Evolutionary conservation across 2,113 vertebrate species (phyloP), one percentile per base, ranked within the genome.

Genomic region (Polyodon spathula): DNA sequence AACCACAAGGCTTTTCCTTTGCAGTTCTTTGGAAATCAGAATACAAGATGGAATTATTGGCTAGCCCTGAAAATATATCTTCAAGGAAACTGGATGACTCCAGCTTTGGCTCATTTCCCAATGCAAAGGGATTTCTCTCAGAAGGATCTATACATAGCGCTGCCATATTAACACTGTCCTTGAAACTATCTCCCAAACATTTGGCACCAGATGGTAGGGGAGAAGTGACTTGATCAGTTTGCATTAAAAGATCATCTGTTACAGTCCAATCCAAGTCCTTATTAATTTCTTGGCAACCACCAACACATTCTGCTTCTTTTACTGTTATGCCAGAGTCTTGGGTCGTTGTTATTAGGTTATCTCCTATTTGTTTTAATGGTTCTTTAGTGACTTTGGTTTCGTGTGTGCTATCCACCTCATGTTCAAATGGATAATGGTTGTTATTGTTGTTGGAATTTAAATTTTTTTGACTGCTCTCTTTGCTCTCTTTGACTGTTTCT

Each of bases 401-500:
- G 12, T 50, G 48, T 12, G 48, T 50, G 12, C 12, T 6, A n/a
- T 4, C 6, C 12, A 4, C 53, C 37, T 37, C 8, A 16, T 55
- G 2, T n/a, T 55, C 37, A 38, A 37, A 37, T 43, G 41, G 41
- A 7, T 15, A 9, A 8, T 12, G 77, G 59, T 93, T 95, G n/a
- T 90, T 95, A 54, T 93, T 87, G 44, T 74, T 89, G 69, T 92
- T 94, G 72, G 68, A 83, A 71, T 83, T 87, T 37, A 75, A 69
- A 55, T 62, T 75, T 60, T 46, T 79, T 69, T 51, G 42, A 65
- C 65, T 71, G 54, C 66, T 74, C 63, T 66, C 71, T n/a, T n/a
- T n/a, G n/a, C n/a, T n/a, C n/a, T n/a, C n/a, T n/a, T n/a, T n/a
- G n/a, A n/a, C n/a, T 54, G 71, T 40, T 37, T 46, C 57, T 38